A percentile compares a stretch with the other conserved stretches of the same genome.
Evolutionary conservation across 2,797 vertebrate species (phyloP).

Genomic region (Hylomyscus alleni): DNA sequence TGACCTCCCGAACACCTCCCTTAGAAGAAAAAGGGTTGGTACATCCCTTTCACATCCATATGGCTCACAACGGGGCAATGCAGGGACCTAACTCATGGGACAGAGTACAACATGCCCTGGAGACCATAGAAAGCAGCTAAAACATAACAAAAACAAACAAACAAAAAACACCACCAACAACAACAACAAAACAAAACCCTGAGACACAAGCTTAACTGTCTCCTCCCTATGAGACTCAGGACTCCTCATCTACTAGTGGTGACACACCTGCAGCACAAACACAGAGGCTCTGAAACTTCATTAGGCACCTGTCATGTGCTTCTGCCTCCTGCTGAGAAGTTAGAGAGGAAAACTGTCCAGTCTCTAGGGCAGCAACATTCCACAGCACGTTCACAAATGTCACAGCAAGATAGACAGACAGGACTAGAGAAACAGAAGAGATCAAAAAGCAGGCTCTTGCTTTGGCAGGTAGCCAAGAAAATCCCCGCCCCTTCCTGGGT

Average conservation of each 20-base stretch:
- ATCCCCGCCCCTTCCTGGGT: constrained; percentile 3
- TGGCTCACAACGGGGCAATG: neutral
- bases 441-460: constrained; percentile 34
- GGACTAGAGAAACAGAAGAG: constrained; percentile 12
- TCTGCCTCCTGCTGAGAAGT: constrained; percentile 58
- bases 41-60: neutral
- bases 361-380: constrained; percentile 26
- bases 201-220: neutral
- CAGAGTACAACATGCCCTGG: neutral
- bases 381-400: neutral
- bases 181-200: neutral
- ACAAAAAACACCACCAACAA: no score
- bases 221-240: neutral
- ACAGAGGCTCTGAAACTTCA: neutral
- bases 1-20: constrained; percentile 20
- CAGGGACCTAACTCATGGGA: neutral
- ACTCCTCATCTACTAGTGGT: neutral
- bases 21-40: neutral
- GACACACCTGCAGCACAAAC: neutral
- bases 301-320: constrained; percentile 31
- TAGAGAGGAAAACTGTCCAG: constrained; percentile 55
- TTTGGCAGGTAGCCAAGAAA: constrained; percentile 15
- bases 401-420: neutral
- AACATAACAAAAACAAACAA: neutral
- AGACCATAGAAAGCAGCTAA: neutral